Conservation (phyloP, 1,140 invertebrate genomes). For the Leguminivora glycinivorella region DNA sequence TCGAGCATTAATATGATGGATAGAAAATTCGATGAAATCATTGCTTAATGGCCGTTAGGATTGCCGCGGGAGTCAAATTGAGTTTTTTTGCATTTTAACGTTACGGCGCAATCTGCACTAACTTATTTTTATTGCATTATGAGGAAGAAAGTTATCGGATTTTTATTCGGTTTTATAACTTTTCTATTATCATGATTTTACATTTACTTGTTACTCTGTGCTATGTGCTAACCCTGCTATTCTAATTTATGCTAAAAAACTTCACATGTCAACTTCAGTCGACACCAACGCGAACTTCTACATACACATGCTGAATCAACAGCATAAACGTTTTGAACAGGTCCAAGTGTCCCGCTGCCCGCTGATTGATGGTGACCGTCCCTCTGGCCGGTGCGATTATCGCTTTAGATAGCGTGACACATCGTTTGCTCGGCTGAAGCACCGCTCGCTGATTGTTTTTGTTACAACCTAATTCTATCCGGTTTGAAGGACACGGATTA, state of each 20-base stretch:
- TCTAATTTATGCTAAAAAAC: neutral
- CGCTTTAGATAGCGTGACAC: constrained; percentile 43
- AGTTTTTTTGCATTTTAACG: constrained; percentile 46
- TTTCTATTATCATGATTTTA: neutral
- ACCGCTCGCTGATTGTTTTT: constrained; percentile 23
- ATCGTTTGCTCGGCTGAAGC: constrained; percentile 41
- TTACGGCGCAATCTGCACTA: constrained; percentile 33
- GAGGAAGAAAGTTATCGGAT: neutral
- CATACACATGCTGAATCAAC: neutral
- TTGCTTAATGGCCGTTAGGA: constrained; percentile 72
- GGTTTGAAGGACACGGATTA: neutral
- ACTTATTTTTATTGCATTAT: constrained; percentile 28
- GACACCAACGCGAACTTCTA: neutral
- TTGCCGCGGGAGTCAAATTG: constrained; percentile 52
- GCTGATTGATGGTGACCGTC: constrained; percentile 43
- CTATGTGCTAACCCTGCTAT: neutral
- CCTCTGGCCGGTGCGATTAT: constrained; percentile 41
- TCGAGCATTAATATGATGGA: constrained; percentile 70
- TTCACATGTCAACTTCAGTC: neutral
- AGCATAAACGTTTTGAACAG: neutral
- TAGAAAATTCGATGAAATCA: constrained; percentile 77
- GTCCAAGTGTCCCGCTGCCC: constrained; percentile 11
- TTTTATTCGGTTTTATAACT: neutral
- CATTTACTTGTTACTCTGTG: neutral
- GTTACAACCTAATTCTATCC: constrained; percentile 20